phyloP scores from a whole-genome alignment of 2,113 vertebrate species.

The Lanius collurio region DNA sequence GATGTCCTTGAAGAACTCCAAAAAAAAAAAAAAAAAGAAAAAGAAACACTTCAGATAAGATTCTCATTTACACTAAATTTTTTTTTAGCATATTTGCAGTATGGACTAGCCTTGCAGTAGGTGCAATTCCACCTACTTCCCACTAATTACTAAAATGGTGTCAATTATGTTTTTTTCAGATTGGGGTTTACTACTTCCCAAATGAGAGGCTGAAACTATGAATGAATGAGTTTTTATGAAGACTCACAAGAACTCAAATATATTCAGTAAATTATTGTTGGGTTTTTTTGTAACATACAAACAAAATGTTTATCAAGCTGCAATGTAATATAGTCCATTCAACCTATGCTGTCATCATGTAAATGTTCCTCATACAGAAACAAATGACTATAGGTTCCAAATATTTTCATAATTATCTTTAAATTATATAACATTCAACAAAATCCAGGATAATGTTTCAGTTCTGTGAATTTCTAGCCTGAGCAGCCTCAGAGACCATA shows the following conservation, averaged over 20 bases:
- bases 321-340: not conserved
- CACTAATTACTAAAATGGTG: not conserved
- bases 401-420: not conserved
- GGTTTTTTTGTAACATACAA: not conserved
- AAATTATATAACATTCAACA: not conserved
- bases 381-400: not conserved
- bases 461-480: not conserved
- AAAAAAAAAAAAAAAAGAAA: not conserved
- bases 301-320: not conserved
- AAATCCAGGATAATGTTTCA: not conserved
- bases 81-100: not conserved
- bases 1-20: slow-evolving; percentile 11
- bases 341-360: not conserved
- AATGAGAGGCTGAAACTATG: not conserved
- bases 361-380: not conserved
- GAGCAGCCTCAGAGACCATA: not conserved
- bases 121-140: not conserved
- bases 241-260: not conserved
- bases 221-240: not conserved
- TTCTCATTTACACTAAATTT: not conserved
- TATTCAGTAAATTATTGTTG: not conserved
- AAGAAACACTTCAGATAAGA: not conserved
- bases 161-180: not conserved
- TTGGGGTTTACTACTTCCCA: not conserved
- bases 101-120: not conserved